These are phyloP conservation scores for Drosophila quinaria DNA, from an alignment of 2,888 invertebrate species.

Conservation along the genomic window DNA sequence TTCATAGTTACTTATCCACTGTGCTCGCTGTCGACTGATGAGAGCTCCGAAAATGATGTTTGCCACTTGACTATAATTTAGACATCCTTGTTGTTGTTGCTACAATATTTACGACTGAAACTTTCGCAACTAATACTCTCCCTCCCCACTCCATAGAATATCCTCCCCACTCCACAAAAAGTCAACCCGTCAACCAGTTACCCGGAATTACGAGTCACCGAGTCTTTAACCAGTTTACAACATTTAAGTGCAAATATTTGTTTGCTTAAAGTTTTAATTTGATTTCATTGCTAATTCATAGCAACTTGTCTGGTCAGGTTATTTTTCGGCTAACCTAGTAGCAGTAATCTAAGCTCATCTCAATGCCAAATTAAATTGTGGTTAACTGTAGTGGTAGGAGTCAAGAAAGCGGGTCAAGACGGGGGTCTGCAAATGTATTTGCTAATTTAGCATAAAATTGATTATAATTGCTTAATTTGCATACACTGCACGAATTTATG, in stretches of 20 bases:
- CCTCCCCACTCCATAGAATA: not conserved
- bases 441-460: constrained; percentile 67
- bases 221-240: constrained; percentile 27
- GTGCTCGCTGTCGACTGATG: constrained; percentile 36
- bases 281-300: constrained; percentile 56
- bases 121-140: constrained; percentile 13
- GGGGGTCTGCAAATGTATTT: constrained; percentile 45
- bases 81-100: constrained; percentile 21
- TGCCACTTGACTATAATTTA: constrained; percentile 47
- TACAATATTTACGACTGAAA: constrained; percentile 46
- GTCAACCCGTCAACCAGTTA: constrained; percentile 2
- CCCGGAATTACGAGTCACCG: not conserved
- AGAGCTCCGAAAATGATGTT: constrained; percentile 53
- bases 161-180: too few relatives aligned
- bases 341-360: constrained; percentile 2
- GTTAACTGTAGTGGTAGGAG: not conserved
- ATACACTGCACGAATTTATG: constrained; percentile 59
- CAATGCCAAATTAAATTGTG: constrained; percentile 16
- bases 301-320: constrained; percentile 17
- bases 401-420: too few relatives aligned
- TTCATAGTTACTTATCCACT: constrained; percentile 5
- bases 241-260: constrained; percentile 61
- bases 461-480: constrained; percentile 70
- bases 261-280: constrained; percentile 61
- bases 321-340: constrained; percentile 13